Base-by-base conservation (phyloP, 1,140 invertebrate species). In the Gyrodactylus salaris region DNA sequence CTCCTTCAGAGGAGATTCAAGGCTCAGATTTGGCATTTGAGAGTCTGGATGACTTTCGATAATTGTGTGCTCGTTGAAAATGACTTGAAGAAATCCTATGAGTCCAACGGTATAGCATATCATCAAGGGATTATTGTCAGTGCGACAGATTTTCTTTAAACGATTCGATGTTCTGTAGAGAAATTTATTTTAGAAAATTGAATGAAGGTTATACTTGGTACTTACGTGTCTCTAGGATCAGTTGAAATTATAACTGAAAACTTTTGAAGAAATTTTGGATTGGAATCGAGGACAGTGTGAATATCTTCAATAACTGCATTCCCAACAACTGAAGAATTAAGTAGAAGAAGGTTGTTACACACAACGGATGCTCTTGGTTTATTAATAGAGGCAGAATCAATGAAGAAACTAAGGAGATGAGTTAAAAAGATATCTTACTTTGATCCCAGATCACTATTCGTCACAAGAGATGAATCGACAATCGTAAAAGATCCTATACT, bases 401-500 rank as follows among this genome's bases (percentile, higher is more conserved):
- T 79, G 79, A 94, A 93, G 78, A 94, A 94, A 79, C 88, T 89
- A 78, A 27, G 81, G 78, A 79, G 77, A 75, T 76, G 75, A 74
- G 74, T n/a, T 24, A 75, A 20, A 70, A 76, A 71, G 23, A 68
- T 27, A 21, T 25, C 80, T 82, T 84, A 89, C 88, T 95, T 95
- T 76, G 87, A 87, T 25, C 89, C 91, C 75, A 92, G 85, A 82
- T 97, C 91, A 80, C 92, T 88, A 75, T 89, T 87, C 24, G 76
- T 75, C 1, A 80, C 77, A 77, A 86, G 87, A 77, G 86, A 85
- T 20, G 87, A 87, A 85, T 98, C 94, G 7, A 95, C 86, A 76
- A 97, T 89, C 0, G 91, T 95, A 76, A 97, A 91, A n/a, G 88
- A 87, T 74, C 92, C 91, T 77, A 96, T 87, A 20, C 91, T 92